Percentiles rank a stretch among this genome's conserved stretches.
These are phyloP conservation scores for Actinia tenebrosa DNA, from an alignment of 64 coral and sea anemone genomes.

Conservation along the genomic window DNA sequence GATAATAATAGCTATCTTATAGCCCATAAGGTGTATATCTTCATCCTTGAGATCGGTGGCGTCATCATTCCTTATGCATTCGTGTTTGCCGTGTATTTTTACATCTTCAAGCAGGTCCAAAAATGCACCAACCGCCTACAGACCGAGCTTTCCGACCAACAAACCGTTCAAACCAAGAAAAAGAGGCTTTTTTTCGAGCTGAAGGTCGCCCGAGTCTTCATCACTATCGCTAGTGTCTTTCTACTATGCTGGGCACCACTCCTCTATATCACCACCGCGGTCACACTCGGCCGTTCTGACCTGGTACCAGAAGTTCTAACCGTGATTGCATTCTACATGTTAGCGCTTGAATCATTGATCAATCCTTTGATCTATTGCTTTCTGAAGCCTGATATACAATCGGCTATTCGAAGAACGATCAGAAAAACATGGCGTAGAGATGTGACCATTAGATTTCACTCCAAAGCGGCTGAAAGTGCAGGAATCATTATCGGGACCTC, in stretches of 20 bases:
- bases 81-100: constrained; percentile 2
- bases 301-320: neutral
- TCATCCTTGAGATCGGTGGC: constrained; percentile 13
- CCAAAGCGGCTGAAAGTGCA: neutral
- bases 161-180: neutral
- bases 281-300: neutral
- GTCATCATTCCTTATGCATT: constrained; percentile 31
- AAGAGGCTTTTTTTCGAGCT: neutral
- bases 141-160: neutral
- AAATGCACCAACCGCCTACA: neutral
- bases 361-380: constrained; percentile 54
- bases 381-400: constrained; percentile 39
- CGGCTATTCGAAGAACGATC: constrained; percentile 24
- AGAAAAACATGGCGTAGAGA: constrained; percentile 13
- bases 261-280: constrained; percentile 41
- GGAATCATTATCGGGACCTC: neutral
- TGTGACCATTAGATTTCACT: neutral
- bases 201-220: constrained; percentile 26
- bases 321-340: constrained; percentile 7
- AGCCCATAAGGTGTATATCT: constrained; percentile 30
- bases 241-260: constrained; percentile 34
- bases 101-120: constrained; percentile 32
- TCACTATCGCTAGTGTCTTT: constrained; percentile 17
- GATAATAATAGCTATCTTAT: neutral
- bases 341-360: constrained; percentile 20